Base-by-base conservation (phyloP, 2,888 invertebrate species). In the Phymatocera aterrima region DNA sequence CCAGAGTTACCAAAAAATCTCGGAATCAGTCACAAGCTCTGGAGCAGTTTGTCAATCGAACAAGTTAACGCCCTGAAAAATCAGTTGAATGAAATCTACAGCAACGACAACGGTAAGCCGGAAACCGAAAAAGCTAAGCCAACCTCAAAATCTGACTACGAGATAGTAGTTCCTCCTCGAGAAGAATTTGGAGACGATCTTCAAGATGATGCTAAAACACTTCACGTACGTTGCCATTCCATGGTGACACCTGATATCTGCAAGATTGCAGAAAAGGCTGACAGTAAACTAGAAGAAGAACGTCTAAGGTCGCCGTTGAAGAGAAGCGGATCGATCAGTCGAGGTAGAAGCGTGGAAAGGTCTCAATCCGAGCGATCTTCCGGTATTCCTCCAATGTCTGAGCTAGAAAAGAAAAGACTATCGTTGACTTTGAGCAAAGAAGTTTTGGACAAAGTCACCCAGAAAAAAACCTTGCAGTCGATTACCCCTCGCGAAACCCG, bases 31-130 rank as follows among this genome's bases (percentile, higher is more conserved):
- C 95, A 94, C 85, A 93, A 95, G 79, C 92, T 97, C 77, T 96
- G 96, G 93, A 96, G 96, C 86, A 96, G 97, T 84, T 91, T 97
- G 60, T 96, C 97, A 0, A 94, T 95, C 91, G 96, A 97, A 82
- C 97, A 97, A 91, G 95, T 97, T 0, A 94, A 94, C 84, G 94
- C 95, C 34, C 91, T 97, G 57, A 96, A 96, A 88, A 93, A 93
- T 83, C 97, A 97, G 88, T 90, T 97, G 0, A 95, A 94, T 83
- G 96, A 96, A 82, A 97, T 97, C 80, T 97, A 97, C 83, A 95
- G 95, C 74, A 93, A 92, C 84, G 93, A 93, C 81, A 88, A 92
- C 70, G 78, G 83, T 3, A 86, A 84, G 21, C 86, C 78, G 64
- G 48, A 74, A n/a, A n/a, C 37, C 28, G 57, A 34, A 4, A 15